Conservation (phyloP, 53 echinoderm and acorn worm species). For the Arbacia lixula region DNA sequence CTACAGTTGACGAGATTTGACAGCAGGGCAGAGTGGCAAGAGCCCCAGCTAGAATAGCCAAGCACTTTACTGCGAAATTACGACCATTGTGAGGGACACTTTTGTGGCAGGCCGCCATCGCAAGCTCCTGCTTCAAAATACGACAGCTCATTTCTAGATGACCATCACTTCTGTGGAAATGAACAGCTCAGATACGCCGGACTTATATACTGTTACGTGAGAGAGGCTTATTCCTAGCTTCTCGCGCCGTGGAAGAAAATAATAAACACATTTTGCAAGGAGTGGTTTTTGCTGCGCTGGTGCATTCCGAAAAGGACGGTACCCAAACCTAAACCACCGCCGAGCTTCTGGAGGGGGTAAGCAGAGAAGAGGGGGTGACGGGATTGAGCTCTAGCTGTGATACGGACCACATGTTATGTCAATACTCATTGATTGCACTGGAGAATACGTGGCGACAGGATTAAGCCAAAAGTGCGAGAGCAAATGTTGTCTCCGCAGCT, state of each 20-base stretch:
- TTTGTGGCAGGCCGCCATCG: constrained; percentile 21
- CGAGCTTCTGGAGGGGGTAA: constrained; percentile 4
- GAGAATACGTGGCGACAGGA: constrained; percentile 52
- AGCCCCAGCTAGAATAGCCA: neutral
- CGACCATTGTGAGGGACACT: constrained; percentile 11
- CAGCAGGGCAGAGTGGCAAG: neutral
- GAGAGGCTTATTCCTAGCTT: constrained; percentile 5
- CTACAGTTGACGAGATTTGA: constrained; percentile 29
- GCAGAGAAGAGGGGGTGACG: constrained; percentile 5
- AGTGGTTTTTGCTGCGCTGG: constrained; percentile 24
- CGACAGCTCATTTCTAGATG: constrained; percentile 6
- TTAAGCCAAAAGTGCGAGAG: constrained; percentile 35
- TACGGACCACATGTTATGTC: constrained; percentile 59
- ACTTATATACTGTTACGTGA: too few relatives aligned
- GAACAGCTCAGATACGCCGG: too few relatives aligned
- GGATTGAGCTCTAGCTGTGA: constrained; percentile 16
- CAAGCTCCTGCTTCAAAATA: neutral
- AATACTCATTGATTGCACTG: constrained; percentile 51
- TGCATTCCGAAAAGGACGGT: constrained; percentile 12
- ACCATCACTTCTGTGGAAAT: too few relatives aligned
- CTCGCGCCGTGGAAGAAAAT: too few relatives aligned
- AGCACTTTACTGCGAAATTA: constrained; percentile 45
- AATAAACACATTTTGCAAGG: neutral
- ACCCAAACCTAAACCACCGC: neutral
- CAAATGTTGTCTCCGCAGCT: constrained; percentile 30